phyloP scores from a whole-genome alignment of 2,888 invertebrate genomes.

The Platynereis dumerilii region DNA sequence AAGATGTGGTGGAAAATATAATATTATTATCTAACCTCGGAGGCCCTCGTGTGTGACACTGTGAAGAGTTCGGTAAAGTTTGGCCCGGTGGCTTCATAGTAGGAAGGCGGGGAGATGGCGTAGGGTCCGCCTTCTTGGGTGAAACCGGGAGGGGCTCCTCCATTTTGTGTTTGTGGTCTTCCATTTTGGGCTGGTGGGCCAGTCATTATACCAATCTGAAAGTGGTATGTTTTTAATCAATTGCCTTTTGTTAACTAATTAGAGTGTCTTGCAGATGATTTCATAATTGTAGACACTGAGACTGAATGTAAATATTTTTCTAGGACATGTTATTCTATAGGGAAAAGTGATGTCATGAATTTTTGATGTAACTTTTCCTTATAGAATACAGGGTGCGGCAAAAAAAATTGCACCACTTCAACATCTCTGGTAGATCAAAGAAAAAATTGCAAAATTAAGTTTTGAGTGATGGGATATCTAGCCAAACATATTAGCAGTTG shows the following conservation, averaged over 20 bases:
- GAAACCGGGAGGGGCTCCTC: constrained; percentile 20
- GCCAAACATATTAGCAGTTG: no score
- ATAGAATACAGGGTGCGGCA: no score
- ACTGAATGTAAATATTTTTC: no score
- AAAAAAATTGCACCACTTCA: no score
- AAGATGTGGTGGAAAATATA: no score
- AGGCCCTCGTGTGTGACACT: constrained; percentile 22
- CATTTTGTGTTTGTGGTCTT: constrained; percentile 9
- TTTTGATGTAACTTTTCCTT: no score
- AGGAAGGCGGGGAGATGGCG: constrained; percentile 25
- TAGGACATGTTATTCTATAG: not conserved
- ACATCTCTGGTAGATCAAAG: no score
- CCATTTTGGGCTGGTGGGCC: constrained; percentile 34
- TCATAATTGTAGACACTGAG: no score
- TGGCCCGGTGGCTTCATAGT: constrained; percentile 12
- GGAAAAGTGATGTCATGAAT: not conserved
- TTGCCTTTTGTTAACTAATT: not conserved
- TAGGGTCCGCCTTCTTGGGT: constrained; percentile 28
- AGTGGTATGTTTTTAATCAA: not conserved
- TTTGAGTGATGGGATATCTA: no score
- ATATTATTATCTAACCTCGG: not conserved
- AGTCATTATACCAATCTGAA: constrained; percentile 45
- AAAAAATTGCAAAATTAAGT: no score
- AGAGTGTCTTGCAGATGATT: no score
- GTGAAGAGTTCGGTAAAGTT: constrained; percentile 35